Percentiles rank a stretch among this genome's conserved stretches.
These are phyloP conservation scores for Brachirus orientalis DNA, from an alignment of 2,113 vertebrate genomes.

Conservation along the genomic window DNA sequence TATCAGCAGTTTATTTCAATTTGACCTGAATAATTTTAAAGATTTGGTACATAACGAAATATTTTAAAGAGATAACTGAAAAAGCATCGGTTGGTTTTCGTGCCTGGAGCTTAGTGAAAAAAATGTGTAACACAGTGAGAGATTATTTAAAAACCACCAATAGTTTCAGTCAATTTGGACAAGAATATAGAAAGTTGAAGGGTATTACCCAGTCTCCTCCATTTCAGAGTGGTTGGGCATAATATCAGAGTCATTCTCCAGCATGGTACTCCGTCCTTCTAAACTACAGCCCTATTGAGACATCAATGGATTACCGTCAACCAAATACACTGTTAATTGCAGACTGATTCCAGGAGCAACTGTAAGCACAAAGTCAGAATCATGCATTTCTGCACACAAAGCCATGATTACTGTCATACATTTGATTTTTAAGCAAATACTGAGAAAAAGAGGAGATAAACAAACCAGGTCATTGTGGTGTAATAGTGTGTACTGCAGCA, in stretches of 20 bases:
- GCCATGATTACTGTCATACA: slow-evolving; percentile 20
- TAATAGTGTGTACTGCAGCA: slow-evolving; percentile 23
- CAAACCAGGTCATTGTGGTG: slow-evolving; percentile 27
- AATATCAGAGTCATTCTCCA: slow-evolving; percentile 92
- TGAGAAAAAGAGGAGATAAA: slow-evolving; percentile 35
- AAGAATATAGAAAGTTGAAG: not conserved
- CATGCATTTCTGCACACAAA: slow-evolving; percentile 67
- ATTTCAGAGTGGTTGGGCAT: slow-evolving; percentile 84
- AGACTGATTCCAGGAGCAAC: slow-evolving; percentile 23
- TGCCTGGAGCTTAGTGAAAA: too few relatives aligned
- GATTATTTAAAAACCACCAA: too few relatives aligned
- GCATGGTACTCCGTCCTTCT: slow-evolving; percentile 89
- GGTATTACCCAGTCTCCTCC: slow-evolving; percentile 86
- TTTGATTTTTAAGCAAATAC: slow-evolving; percentile 44
- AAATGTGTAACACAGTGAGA: too few relatives aligned
- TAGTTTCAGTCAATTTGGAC: not conserved
- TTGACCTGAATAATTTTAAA: too few relatives aligned
- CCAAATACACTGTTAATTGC: not conserved
- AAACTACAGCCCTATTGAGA: slow-evolving; percentile 87
- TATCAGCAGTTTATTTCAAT: too few relatives aligned
- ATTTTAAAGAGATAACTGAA: too few relatives aligned
- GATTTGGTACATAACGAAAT: too few relatives aligned
- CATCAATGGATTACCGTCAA: slow-evolving; percentile 15
- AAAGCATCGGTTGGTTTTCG: too few relatives aligned
- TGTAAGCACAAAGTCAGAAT: slow-evolving; percentile 38